Percentiles rank a stretch among this genome's conserved stretches.
phyloP scores from a whole-genome alignment of 2,888 invertebrate genomes.

The Caenorhabditis virilis region DNA sequence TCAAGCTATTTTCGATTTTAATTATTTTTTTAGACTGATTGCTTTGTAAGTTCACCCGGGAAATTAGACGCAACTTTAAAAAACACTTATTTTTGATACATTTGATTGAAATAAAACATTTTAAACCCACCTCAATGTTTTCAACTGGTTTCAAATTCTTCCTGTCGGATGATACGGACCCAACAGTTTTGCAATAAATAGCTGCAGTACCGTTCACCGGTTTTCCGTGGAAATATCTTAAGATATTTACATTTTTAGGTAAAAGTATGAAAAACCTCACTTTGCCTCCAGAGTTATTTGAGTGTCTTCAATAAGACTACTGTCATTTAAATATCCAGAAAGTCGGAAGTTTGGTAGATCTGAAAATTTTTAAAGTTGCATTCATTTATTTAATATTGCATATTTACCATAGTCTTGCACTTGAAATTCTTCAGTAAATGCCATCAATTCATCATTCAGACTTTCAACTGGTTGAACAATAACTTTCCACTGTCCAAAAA shows the following conservation, averaged over 20 bases:
- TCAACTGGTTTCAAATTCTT: too few species aligned
- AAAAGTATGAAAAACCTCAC: conserved; percentile 11
- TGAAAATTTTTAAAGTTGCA: conserved; percentile 7
- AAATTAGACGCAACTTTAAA: too few species aligned
- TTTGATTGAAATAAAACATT: too few species aligned
- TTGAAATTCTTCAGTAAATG: conserved; percentile 29
- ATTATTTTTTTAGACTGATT: conserved; percentile 22
- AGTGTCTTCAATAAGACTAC: conserved; percentile 11
- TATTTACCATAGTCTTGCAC: conserved; percentile 42
- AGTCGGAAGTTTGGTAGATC: conserved; percentile 41
- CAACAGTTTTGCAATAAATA: conserved; percentile 1
- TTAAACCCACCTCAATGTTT: too few species aligned
- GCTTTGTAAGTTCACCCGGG: too few species aligned
- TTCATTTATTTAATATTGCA: too few species aligned
- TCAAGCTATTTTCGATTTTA: conserved; percentile 28
- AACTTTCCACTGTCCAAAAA: conserved; percentile 57
- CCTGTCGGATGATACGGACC: too few species aligned
- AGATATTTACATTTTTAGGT: not conserved
- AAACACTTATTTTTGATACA: too few species aligned
- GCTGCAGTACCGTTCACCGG: conserved; percentile 23
- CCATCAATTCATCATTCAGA: too few species aligned
- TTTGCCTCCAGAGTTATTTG: conserved; percentile 24
- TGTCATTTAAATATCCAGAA: conserved; percentile 6
- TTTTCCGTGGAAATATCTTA: conserved; percentile 24
- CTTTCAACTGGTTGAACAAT: conserved; percentile 35